Conservation (phyloP, 2,888 invertebrate genomes). For the Coleophora deauratella region DNA sequence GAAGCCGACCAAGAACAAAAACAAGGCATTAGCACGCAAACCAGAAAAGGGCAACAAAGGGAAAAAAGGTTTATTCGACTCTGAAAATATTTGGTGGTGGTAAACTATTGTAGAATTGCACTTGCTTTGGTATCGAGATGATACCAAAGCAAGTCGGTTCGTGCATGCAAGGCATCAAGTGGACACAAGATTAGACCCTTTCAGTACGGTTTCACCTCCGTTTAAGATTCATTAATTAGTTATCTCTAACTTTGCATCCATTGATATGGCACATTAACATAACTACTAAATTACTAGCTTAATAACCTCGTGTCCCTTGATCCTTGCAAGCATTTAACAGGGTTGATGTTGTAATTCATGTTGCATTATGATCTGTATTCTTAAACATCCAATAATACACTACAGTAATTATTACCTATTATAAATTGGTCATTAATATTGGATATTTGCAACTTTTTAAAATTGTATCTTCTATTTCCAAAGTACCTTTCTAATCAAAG, state of each 20-base stretch:
- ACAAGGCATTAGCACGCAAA: conserved; percentile 67
- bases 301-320: conserved; percentile 70
- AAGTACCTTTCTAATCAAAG: conserved; percentile 44
- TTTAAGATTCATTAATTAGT: conserved; percentile 31
- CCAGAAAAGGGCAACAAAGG: conserved; percentile 75
- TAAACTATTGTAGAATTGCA: conserved; percentile 58
- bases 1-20: conserved; percentile 58
- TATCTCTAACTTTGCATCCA: conserved; percentile 49
- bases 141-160: conserved; percentile 42
- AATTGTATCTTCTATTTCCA: conserved; percentile 38
- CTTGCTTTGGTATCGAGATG: conserved; percentile 39
- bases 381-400: conserved; percentile 26
- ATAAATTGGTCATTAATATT: no score
- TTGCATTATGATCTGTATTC: conserved; percentile 54
- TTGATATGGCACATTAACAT: conserved; percentile 51
- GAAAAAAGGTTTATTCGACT: conserved; percentile 89
- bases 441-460: conserved; percentile 31
- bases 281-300: conserved; percentile 36
- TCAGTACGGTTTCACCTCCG: conserved; percentile 36
- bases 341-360: conserved; percentile 61
- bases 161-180: conserved; percentile 57
- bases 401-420: conserved; percentile 6
- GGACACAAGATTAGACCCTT: conserved; percentile 53
- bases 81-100: conserved; percentile 90
- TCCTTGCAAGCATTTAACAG: conserved; percentile 63